Percentiles rank a stretch among this genome's conserved stretches.
phyloP scores from a whole-genome alignment of 35 echinoderm and acorn worm genomes.

The Stichopus chloronotus region DNA sequence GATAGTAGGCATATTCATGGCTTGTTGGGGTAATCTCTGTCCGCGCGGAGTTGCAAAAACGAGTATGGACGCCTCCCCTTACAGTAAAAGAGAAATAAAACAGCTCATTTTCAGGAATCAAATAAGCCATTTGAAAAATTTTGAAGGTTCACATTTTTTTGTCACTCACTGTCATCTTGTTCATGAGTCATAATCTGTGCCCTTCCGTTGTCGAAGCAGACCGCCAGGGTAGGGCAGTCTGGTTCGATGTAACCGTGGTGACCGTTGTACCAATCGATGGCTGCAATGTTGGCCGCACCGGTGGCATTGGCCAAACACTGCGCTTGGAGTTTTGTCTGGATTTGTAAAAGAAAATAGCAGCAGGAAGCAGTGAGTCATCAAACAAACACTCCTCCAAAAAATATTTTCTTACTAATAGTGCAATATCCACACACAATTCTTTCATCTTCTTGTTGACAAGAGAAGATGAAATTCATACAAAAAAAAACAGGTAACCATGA shows the following conservation, averaged over 20 bases:
- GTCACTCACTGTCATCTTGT: conserved; percentile 92
- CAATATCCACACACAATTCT: background rate
- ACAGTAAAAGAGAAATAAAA: too few species aligned
- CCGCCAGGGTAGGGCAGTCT: conserved; percentile 84
- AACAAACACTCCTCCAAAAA: background rate
- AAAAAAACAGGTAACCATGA: too few species aligned
- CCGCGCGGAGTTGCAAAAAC: too few species aligned
- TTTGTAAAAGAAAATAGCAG: background rate
- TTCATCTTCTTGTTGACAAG: background rate
- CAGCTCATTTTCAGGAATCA: too few species aligned
- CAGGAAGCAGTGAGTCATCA: background rate
- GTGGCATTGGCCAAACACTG: conserved; percentile 94
- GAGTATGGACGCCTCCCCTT: too few species aligned
- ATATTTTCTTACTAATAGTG: background rate
- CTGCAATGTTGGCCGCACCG: conserved; percentile 84
- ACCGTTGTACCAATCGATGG: conserved; percentile 96
- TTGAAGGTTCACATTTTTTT: too few species aligned
- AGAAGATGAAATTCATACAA: too few species aligned
- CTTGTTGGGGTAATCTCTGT: too few species aligned
- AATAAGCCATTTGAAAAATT: too few species aligned
- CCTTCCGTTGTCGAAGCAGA: conserved; percentile 97
- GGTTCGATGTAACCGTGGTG: conserved; percentile 84
- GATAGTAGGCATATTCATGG: too few species aligned
- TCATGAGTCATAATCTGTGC: conserved; percentile 97
- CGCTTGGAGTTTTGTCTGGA: conserved; percentile 69